Conservation (phyloP, 2,113 vertebrate genomes). For the Psephotus haematonotus region DNA sequence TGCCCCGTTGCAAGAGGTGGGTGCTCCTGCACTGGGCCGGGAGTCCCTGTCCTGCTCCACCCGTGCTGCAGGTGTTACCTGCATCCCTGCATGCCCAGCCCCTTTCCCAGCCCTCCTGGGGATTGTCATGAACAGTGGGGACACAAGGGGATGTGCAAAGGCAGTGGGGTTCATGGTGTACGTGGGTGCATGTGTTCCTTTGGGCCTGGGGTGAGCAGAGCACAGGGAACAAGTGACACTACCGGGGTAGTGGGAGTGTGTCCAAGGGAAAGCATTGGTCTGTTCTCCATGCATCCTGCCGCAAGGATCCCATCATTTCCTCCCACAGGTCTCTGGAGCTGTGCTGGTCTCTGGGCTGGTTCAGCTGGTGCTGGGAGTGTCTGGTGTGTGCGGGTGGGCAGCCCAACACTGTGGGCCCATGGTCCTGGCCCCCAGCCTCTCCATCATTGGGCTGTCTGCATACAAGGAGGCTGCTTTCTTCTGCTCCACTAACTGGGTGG, state of each 20-base stretch:
- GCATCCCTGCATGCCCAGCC: background rate
- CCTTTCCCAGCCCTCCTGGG: background rate
- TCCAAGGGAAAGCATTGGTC: background rate
- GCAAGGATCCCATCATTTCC: background rate
- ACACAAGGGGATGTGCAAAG: background rate
- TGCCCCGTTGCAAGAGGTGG: conserved; percentile 9
- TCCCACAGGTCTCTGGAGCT: conserved; percentile 78
- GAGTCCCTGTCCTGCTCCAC: background rate
- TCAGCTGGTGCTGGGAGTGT: conserved; percentile 74
- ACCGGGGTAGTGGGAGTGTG: background rate
- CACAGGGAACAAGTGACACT: rapidly evolving
- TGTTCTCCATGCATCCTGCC: background rate
- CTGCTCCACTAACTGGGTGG: conserved; percentile 82
- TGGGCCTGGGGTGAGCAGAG: rapidly evolving
- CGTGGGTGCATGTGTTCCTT: background rate
- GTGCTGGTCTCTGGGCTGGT: conserved; percentile 78
- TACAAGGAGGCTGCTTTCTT: conserved; percentile 83
- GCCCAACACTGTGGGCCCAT: conserved; percentile 76
- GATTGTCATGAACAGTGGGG: background rate
- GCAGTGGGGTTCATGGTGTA: background rate
- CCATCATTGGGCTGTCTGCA: conserved; percentile 81
- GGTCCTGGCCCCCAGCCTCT: conserved; percentile 83
- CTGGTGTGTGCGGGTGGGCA: conserved; percentile 71
- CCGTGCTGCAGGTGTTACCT: background rate
- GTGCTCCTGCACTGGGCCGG: background rate